Evolutionary conservation across 2,797 vertebrate species (phyloP), one percentile per base, ranked within the genome.

Genomic region (Myotis pilosus): DNA sequence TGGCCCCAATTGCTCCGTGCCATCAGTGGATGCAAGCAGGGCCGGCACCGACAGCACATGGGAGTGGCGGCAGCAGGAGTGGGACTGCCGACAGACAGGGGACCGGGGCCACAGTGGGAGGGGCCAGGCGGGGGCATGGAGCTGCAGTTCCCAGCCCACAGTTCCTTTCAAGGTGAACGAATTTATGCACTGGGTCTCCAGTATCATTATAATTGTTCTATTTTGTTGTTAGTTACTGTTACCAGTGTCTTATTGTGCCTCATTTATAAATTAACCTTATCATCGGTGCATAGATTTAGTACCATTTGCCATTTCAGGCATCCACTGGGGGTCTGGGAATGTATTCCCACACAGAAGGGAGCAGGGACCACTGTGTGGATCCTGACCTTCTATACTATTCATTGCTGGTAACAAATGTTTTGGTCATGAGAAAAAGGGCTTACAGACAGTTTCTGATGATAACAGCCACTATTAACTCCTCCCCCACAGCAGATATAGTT

Each of bases 401-500:
- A 25, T 16, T 3, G 10, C 33, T 51, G 15, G 25, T n/a, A 36
- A 41, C 28, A 64, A 76, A 75, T 22, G 13, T 53, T 71, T 23
- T 57, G 28, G 5, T 64, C 62, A 11, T 51, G 11, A 76, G 80
- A 44, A 89, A 79, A 51, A n/a, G 12, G 9, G 11, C 23, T 17
- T 47, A 16, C 13, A 8, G 6, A 49, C 9, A 36, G 8, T 30
- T 83, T 85, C 44, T 49, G 49, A 81, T 25, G 41, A 9, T 12
- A 28, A 74, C 1, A 28, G 17, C 9, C 57, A 55, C 19, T 44
- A 10, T 4, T 5, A 30, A 38, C 11, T 33, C 36, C 38, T 16
- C 5, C n/a, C 1, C 3, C 8, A 0, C 8, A 36, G n/a, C 8
- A 30, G 25, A n/a, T 9, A 7, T 0, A 22, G 13, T 8, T 51